Percentiles rank a stretch among this genome's conserved stretches.
Evolutionary conservation across 1,140 invertebrate species (phyloP).

Genomic region (Marisa cornuarietis): DNA sequence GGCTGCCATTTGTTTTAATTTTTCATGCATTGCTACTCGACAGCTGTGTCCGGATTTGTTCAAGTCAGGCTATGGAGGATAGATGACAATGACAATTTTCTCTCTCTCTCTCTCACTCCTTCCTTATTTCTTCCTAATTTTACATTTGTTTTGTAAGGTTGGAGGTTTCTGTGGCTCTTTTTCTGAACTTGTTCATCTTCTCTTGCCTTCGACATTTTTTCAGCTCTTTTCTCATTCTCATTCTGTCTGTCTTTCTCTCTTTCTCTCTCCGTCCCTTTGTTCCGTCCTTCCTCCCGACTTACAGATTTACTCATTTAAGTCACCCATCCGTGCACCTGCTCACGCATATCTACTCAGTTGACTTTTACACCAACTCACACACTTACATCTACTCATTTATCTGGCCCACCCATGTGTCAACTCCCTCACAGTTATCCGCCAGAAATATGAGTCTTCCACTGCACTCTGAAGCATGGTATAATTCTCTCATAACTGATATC

Average conservation of each 20-base stretch:
- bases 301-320: not conserved
- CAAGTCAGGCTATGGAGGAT: no score
- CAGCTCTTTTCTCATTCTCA: not conserved
- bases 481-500: not conserved
- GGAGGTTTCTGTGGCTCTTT: not conserved
- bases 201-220: not conserved
- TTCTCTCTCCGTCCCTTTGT: not conserved
- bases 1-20: no score
- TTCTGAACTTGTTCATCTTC: not conserved
- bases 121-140: conserved; percentile 1
- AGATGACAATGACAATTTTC: not conserved
- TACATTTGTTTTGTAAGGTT: not conserved
- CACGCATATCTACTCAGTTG: not conserved
- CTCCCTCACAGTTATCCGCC: not conserved
- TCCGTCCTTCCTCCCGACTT: not conserved
- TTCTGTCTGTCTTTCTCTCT: no score
- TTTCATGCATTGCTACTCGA: no score
- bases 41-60: no score
- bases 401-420: not conserved
- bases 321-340: not conserved
- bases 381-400: not conserved
- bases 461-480: not conserved
- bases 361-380: not conserved
- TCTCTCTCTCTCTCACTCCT: conserved; percentile 10
- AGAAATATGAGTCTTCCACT: not conserved